Conservation (phyloP, 1,140 invertebrate species). For the Piezodorus guildinii region DNA sequence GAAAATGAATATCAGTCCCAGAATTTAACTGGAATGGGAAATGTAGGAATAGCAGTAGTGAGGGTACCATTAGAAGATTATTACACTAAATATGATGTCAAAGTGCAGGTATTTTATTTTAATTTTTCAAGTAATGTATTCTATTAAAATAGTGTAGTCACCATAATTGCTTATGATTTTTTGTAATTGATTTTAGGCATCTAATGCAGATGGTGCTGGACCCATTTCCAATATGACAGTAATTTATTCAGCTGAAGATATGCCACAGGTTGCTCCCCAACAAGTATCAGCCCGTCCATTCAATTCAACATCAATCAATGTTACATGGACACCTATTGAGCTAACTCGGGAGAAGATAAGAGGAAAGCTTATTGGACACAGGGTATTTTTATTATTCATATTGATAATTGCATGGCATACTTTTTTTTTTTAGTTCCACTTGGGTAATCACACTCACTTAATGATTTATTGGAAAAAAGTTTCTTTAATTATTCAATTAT, state of each 20-base stretch:
- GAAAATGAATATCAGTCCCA: constrained; percentile 57
- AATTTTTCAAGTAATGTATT: background rate
- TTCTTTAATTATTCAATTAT: no score
- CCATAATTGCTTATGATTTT: background rate
- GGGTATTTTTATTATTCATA: constrained; percentile 39
- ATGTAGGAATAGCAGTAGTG: constrained; percentile 64
- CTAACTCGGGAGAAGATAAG: constrained; percentile 71
- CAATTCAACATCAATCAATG: constrained; percentile 85
- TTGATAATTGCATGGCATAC: background rate
- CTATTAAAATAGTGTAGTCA: background rate
- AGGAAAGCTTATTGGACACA: constrained; percentile 83
- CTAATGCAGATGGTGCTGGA: constrained; percentile 71
- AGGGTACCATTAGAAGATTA: constrained; percentile 59
- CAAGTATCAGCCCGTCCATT: constrained; percentile 60
- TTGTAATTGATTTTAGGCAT: constrained; percentile 41
- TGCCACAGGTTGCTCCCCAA: constrained; percentile 82
- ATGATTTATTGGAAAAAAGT: no score
- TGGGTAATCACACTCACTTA: no score
- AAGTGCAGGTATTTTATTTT: constrained; percentile 48
- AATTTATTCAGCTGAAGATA: constrained; percentile 88
- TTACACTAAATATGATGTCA: constrained; percentile 82
- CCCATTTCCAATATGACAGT: constrained; percentile 63
- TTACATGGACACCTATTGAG: constrained; percentile 82
- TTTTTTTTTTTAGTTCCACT: no score
- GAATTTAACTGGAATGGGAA: constrained; percentile 57